Conservation (phyloP, 2,797 vertebrate species). For the Rousettus madagascariensis region DNA sequence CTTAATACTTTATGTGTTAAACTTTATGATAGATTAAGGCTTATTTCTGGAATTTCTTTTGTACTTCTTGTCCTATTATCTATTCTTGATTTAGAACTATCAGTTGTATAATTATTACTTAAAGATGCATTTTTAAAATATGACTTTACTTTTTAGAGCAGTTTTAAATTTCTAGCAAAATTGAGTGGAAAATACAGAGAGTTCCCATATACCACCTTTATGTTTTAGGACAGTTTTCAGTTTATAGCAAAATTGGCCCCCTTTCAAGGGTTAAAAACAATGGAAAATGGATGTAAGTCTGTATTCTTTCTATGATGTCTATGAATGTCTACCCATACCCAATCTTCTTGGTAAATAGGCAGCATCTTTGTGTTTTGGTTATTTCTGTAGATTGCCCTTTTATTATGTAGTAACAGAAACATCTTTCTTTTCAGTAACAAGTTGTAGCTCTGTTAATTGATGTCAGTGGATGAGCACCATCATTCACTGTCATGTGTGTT, state of each 20-base stretch:
- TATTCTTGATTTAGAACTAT: not conserved
- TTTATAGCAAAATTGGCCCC: not conserved
- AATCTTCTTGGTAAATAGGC: not conserved
- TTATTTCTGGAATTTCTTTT: not conserved
- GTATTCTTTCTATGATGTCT: not conserved
- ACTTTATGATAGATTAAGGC: not conserved
- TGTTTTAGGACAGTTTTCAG: not conserved
- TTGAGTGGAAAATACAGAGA: not conserved
- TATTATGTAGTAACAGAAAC: not conserved
- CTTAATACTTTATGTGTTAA: not conserved
- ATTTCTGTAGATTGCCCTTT: not conserved
- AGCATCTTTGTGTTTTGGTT: not conserved
- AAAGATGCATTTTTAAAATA: not conserved
- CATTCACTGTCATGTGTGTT: not conserved
- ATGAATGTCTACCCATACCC: not conserved
- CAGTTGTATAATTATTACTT: not conserved
- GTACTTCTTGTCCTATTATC: not conserved
- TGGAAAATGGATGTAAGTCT: not conserved
- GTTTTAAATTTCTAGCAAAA: not conserved
- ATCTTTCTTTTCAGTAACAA: not conserved
- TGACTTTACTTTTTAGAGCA: not conserved
- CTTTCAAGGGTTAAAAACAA: not conserved
- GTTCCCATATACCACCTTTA: not conserved
- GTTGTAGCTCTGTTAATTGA: not conserved
- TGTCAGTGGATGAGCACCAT: not conserved